Evolutionary conservation across 2,888 invertebrate genomes (phyloP), one percentile per base, ranked within the genome.

Genomic region (Chaetogeoica ovagalla): DNA sequence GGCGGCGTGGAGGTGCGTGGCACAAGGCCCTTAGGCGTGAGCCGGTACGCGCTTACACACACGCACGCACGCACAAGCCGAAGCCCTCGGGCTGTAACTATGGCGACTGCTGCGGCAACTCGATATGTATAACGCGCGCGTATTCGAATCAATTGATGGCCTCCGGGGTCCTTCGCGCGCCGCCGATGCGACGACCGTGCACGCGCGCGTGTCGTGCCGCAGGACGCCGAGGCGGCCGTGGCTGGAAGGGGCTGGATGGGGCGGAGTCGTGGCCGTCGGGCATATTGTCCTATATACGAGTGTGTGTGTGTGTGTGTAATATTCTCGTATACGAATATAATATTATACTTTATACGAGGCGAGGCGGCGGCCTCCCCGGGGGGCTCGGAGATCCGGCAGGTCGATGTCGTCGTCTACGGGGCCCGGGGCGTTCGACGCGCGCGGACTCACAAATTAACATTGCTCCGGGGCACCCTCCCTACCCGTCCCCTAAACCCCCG

Each of bases 381-480:
- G 77, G 77, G 77, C 37, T 30, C 30, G 30, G 77, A 77, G 69
- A 77, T 77, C 77, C 77, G 77, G 77, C 77, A 77, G 69, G 77
- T 77, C 69, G 77, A 55, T 70, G 77, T 69, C 69, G 77, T 48
- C 48, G 48, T 77, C 77, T 77, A 77, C 70, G 69, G 5, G 77
- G 70, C 77, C 70, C 52, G 37, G 39, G 77, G 77, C 77, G 39
- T 77, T 77, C 69, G 77, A 77, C 77, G 77, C 30, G 77, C 30
- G 30, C 77, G 77, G 77, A 77, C 77, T 77, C 70, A 77, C 77
- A 77, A 77, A 77, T 77, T 77, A 77, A 77, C 77, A 77, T 77
- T 30, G 77, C 77, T 55, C 19, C 48, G 55, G 70, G 77, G 62
- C 52, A n/a, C 48, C 48, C 11, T 11, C 9, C 48, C 60, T 2